Evolutionary conservation across 2,113 vertebrate species (phyloP).

Genomic region (Sturnus vulgaris): DNA sequence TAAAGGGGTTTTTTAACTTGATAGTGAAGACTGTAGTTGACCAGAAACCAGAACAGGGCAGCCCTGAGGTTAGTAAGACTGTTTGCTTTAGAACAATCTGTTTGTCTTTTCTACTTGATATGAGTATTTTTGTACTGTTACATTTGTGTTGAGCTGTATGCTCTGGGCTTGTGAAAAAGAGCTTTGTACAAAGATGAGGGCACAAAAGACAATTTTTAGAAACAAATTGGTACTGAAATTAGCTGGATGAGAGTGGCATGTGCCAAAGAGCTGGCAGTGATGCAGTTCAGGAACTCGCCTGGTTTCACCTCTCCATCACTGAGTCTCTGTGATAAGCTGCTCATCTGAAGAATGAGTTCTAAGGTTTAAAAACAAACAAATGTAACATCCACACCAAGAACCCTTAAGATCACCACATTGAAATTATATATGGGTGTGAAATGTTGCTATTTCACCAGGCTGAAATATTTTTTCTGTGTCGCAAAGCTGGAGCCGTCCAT

Average conservation of each 20-base stretch:
- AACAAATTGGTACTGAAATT: neutral
- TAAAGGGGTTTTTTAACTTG: neutral
- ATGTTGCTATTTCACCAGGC: neutral
- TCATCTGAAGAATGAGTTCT: neutral
- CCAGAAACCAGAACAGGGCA: neutral
- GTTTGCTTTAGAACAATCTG: neutral
- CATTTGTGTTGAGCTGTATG: neutral
- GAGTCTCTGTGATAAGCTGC: neutral
- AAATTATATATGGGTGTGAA: neutral
- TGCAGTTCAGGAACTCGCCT: neutral
- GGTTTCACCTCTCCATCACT: neutral
- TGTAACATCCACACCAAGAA: neutral
- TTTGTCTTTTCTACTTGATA: neutral
- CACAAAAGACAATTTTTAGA: neutral
- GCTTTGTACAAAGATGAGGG: neutral
- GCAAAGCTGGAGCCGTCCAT: neutral
- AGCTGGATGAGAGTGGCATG: neutral
- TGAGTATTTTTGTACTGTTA: neutral
- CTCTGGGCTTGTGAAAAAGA: neutral
- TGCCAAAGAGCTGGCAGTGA: neutral
- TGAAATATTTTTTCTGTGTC: neutral
- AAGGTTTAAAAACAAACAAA: neutral
- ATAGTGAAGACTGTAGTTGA: neutral
- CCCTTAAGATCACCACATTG: neutral
- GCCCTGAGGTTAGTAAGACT: neutral